phyloP scores from a whole-genome alignment of 2,797 vertebrate species.

The Phrynocephalus forsythii region DNA sequence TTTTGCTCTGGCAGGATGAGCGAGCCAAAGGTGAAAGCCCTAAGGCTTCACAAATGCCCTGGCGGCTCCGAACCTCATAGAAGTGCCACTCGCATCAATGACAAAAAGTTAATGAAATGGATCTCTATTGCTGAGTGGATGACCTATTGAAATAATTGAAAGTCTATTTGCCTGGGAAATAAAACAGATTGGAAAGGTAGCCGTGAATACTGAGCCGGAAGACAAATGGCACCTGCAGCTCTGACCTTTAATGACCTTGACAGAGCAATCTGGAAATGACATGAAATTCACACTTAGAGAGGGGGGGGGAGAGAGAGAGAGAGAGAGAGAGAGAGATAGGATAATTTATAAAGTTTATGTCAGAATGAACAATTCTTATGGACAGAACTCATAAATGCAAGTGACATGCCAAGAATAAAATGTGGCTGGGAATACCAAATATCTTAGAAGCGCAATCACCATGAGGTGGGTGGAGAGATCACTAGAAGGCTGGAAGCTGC shows the following conservation, averaged over 20 bases:
- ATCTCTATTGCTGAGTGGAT: constrained; percentile 41
- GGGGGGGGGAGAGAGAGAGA: background rate
- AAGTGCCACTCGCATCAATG: background rate
- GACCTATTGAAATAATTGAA: constrained; percentile 63
- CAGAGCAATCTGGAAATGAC: constrained; percentile 52
- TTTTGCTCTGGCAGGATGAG: background rate
- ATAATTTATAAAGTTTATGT: constrained; percentile 61
- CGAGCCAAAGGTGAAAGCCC: background rate
- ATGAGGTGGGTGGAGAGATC: constrained; percentile 1
- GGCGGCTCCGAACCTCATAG: background rate
- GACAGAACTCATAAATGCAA: constrained; percentile 42
- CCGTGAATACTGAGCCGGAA: constrained; percentile 51
- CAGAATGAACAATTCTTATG: constrained; percentile 48
- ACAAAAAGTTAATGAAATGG: constrained; percentile 59
- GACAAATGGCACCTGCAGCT: constrained; percentile 63
- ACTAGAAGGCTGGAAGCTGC: background rate
- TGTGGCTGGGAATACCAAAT: constrained; percentile 52
- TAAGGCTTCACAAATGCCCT: constrained; percentile 13
- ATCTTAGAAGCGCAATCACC: constrained; percentile 49
- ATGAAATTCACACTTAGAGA: constrained; percentile 46
- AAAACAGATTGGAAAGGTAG: constrained; percentile 42
- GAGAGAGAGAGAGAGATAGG: background rate
- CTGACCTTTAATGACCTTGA: constrained; percentile 64
- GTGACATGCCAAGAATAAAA: constrained; percentile 60
- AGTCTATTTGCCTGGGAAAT: constrained; percentile 54